These are phyloP conservation scores for Azorinus chamasolen DNA, from an alignment of 2,888 invertebrate genomes.

Conservation along the genomic window DNA sequence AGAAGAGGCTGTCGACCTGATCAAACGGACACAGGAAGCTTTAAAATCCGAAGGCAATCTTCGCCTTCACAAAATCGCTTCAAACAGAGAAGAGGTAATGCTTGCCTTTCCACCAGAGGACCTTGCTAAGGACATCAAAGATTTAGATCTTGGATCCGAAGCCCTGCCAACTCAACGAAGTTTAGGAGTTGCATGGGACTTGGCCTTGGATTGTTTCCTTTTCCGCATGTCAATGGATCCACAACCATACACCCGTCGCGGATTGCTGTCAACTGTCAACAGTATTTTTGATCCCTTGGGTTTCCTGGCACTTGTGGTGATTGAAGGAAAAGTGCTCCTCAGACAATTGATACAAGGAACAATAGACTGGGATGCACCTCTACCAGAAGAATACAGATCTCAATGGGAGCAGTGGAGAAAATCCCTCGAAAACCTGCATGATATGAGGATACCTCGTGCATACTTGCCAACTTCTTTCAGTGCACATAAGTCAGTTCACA, in stretches of 20 bases:
- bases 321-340: conserved; percentile 55
- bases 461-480: conserved; percentile 15
- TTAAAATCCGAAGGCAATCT: conserved; percentile 41
- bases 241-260: conserved; percentile 50
- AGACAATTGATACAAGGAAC: conserved; percentile 45
- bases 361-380: conserved; percentile 62
- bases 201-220: conserved; percentile 35
- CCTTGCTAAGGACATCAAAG: conserved; percentile 41
- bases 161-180: conserved; percentile 53
- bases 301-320: conserved; percentile 52
- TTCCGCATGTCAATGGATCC: conserved; percentile 35
- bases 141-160: conserved; percentile 46
- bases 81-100: conserved; percentile 56
- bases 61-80: conserved; percentile 64
- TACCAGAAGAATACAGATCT: conserved; percentile 36
- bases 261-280: conserved; percentile 54
- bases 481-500: conserved; percentile 25
- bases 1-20: conserved; percentile 38
- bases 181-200: conserved; percentile 55
- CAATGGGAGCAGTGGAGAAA: conserved; percentile 52
- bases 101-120: conserved; percentile 49
- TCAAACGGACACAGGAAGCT: conserved; percentile 47
- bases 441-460: conserved; percentile 21
- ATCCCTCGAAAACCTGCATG: conserved; percentile 15
- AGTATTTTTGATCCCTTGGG: conserved; percentile 65